A percentile compares a stretch with the other conserved stretches of the same genome.
Conservation (phyloP, 2,113 vertebrate genomes). For the Chlorodrepanis virens region DNA sequence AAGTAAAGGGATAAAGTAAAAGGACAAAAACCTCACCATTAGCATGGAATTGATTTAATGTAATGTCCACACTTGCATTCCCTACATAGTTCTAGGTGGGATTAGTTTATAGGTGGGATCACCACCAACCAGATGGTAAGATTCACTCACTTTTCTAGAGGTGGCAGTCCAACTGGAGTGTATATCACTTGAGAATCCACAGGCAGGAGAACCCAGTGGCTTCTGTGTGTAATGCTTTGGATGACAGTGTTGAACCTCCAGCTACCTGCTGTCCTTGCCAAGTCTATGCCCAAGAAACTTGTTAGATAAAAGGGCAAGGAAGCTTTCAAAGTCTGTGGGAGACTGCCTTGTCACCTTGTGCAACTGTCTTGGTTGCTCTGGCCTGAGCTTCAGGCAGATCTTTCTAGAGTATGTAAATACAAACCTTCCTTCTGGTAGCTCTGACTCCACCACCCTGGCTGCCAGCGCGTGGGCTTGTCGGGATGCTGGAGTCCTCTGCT, state of each 20-base stretch:
- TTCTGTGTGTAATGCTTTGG: neutral
- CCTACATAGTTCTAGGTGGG: neutral
- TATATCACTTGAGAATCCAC: neutral
- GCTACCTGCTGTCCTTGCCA: neutral
- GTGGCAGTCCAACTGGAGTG: neutral
- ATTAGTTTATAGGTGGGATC: neutral
- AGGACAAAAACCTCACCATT: neutral
- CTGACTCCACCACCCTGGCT: too few relatives aligned
- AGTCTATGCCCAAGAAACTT: neutral
- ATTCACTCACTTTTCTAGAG: neutral
- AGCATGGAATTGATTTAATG: neutral
- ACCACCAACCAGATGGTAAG: neutral
- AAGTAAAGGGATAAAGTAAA: neutral
- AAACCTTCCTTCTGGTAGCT: neutral
- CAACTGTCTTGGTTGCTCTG: neutral
- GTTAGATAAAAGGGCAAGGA: neutral
- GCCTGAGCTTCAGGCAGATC: neutral
- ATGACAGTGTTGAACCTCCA: neutral
- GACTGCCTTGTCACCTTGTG: neutral
- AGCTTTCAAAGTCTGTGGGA: neutral
- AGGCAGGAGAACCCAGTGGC: neutral
- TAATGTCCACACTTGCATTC: neutral
- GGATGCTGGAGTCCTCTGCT: neutral
- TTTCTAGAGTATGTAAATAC: neutral
- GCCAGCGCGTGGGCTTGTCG: fast-evolving